Conservation (phyloP, 2,888 invertebrate genomes). For the Hirtodrosophila histrioides region DNA sequence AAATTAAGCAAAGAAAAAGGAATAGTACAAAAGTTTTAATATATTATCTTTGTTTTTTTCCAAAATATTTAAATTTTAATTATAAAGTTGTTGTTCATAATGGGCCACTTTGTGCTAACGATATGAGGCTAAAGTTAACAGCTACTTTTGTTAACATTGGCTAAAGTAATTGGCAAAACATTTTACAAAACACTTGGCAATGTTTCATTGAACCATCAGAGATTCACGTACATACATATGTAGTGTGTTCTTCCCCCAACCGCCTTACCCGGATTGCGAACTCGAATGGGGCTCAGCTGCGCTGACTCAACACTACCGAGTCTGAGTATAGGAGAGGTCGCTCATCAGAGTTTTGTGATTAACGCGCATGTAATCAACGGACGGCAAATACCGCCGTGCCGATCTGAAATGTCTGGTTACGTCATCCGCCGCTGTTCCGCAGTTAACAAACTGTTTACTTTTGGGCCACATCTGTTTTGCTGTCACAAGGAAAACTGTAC, state of each 20-base stretch:
- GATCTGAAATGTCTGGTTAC: conserved; percentile 31
- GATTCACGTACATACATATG: too few relatives aligned
- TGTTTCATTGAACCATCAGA: conserved; percentile 24
- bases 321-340: not conserved
- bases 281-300: too few relatives aligned
- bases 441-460: conserved; percentile 27
- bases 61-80: too few relatives aligned
- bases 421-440: conserved; percentile 26
- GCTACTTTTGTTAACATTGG: conserved; percentile 19
- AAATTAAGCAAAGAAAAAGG: too few relatives aligned
- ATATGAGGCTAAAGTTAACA: too few relatives aligned
- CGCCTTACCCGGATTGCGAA: too few relatives aligned
- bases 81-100: too few relatives aligned
- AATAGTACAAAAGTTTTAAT: too few relatives aligned
- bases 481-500: conserved; percentile 14
- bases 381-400: conserved; percentile 21
- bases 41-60: too few relatives aligned
- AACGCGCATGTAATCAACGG: conserved; percentile 28
- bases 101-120: too few relatives aligned
- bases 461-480: conserved; percentile 7
- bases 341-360: conserved; percentile 33
- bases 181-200: conserved; percentile 26
- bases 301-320: conserved; percentile 32
- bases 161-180: not conserved
- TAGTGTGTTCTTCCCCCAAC: conserved; percentile 2